Percentiles rank a stretch among this genome's conserved stretches.
These are phyloP conservation scores for Copsychus sechellarum DNA, from an alignment of 2,113 vertebrate species.

Conservation along the genomic window DNA sequence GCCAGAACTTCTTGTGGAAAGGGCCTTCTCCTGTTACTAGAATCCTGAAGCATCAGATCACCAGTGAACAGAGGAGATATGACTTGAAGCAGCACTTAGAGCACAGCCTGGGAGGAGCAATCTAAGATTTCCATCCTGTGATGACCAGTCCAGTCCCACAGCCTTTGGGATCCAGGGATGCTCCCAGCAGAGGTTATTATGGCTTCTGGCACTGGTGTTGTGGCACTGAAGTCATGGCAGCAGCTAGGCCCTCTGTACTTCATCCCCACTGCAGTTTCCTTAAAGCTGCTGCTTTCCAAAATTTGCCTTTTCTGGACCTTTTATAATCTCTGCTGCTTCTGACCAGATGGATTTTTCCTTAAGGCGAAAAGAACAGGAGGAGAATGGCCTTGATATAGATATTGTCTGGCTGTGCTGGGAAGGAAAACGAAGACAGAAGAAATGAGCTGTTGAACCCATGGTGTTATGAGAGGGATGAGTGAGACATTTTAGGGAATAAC, in stretches of 20 bases:
- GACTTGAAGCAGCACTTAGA: background rate
- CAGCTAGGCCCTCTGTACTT: background rate
- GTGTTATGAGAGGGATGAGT: slow-evolving; percentile 15
- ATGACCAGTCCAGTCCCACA: background rate
- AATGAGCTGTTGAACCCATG: slow-evolving; percentile 20
- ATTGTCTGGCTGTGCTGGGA: background rate
- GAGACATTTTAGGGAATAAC: slow-evolving; percentile 43
- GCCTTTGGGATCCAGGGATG: background rate
- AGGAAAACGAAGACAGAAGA: slow-evolving; percentile 5
- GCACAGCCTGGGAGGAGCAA: background rate
- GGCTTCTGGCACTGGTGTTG: background rate
- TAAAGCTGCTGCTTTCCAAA: background rate
- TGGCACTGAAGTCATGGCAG: background rate
- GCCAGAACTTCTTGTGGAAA: background rate
- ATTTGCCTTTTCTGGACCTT: background rate
- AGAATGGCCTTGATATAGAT: background rate
- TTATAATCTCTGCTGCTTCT: background rate
- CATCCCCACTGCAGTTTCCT: background rate
- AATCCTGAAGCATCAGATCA: background rate
- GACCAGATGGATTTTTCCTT: slow-evolving; percentile 24
- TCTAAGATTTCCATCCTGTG: background rate
- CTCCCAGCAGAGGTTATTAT: background rate
- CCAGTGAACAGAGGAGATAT: background rate
- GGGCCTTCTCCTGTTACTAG: background rate
- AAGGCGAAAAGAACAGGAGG: slow-evolving; percentile 10